Evolutionary conservation across 1,140 invertebrate genomes (phyloP), one percentile per base, ranked within the genome.

Genomic region (Thaumetopoea pityocampa): DNA sequence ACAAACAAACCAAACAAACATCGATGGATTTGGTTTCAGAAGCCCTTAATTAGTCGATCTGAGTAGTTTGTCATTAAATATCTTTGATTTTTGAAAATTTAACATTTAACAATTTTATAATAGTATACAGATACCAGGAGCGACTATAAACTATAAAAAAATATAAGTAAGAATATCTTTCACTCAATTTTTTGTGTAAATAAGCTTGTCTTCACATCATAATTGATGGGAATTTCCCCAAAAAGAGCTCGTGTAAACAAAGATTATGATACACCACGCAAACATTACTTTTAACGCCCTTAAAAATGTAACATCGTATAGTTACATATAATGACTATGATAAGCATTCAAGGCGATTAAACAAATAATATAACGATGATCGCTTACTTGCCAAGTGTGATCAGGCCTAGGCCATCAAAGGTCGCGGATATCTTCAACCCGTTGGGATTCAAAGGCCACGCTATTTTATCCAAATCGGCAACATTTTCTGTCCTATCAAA

Each of bases 371-470:
- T 22, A 29, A n/a, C 7, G 9, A n/a, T 1, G 22, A 11, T 27
- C 27, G 79, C 70, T 66, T 66, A 84, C 79, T 79, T 84, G 56
- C 67, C 70, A 18, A 84, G 38, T 18, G 74, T 81, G 8, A 67
- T 59, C n/a, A 84, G 52, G 22, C 68, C 73, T 12, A 84, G 42
- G 15, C 73, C 76, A 50, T 81, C 77, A 18, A 84, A 84, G 0
- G 70, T 52, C 1, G 77, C 77, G 3, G 70, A 67, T 33, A 84
- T 80, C 52, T 78, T 79, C 54, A 84, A 48, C 24, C 65, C 69
- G 45, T 84, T 81, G 0, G 67, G 65, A 33, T 84, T 81, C 12
- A 64, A 52, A 2, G 80, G 80, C 80, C 80, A 84, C 38, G 68
- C 58, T 8, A 84, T 74, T 30, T 81, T 84, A 30, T 84, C 76